Conservation (phyloP, 2,888 invertebrate genomes). For the Pollenia labialis region DNA sequence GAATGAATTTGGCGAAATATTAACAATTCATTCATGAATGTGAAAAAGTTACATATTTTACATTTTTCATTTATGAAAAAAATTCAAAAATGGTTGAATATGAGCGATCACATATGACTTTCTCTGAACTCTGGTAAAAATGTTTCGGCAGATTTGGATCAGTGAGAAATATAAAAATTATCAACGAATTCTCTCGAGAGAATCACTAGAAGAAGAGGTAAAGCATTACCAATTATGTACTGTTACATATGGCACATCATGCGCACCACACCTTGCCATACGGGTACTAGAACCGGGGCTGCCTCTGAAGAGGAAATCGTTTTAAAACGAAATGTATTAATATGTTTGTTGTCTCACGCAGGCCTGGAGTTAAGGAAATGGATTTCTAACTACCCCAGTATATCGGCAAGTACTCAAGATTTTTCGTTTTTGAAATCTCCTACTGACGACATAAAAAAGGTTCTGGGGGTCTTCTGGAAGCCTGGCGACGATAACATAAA, state of each 20-base stretch:
- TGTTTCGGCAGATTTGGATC: constrained; percentile 62
- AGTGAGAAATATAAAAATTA: constrained; percentile 35
- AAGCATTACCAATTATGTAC: constrained; percentile 22
- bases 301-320: constrained; percentile 45
- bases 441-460: constrained; percentile 10
- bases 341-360: constrained; percentile 4
- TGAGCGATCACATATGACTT: too few species aligned
- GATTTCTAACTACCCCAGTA: constrained; percentile 12
- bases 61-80: too few species aligned
- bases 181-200: constrained; percentile 58
- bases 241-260: not conserved
- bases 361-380: constrained; percentile 30
- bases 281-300: too few species aligned
- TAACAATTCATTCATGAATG: too few species aligned
- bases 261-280: too few species aligned
- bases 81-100: too few species aligned
- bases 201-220: not conserved
- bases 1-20: too few species aligned
- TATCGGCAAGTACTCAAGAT: constrained; percentile 3
- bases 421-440: not conserved
- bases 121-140: too few species aligned
- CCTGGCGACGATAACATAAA: constrained; percentile 12
- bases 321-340: constrained; percentile 48
- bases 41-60: too few species aligned
- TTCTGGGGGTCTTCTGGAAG: constrained; percentile 26